These are phyloP conservation scores for Eupithecia pulchellata DNA, from an alignment of 2,888 invertebrate genomes.

Conservation along the genomic window DNA sequence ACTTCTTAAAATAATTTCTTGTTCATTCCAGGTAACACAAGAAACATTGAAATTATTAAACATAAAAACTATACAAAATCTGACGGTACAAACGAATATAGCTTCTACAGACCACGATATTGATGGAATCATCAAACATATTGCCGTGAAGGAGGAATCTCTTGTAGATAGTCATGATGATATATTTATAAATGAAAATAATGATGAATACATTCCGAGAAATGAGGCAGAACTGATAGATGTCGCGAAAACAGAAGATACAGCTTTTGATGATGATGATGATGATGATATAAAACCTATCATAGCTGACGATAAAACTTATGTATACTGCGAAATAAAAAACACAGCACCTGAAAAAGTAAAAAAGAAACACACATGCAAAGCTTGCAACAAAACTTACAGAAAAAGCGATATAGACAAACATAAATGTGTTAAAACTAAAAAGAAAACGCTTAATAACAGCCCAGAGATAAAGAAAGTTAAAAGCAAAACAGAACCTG, in stretches of 20 bases:
- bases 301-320: background rate
- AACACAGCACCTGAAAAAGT: background rate
- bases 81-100: background rate
- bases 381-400: background rate
- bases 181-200: background rate
- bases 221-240: background rate
- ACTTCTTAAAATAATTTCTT: background rate
- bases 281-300: background rate
- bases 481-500: background rate
- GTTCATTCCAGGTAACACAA: background rate
- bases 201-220: background rate
- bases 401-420: background rate
- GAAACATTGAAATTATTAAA: slow-evolving; percentile 1
- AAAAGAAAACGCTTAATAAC: background rate
- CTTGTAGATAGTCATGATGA: background rate
- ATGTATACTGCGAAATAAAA: slow-evolving; percentile 6
- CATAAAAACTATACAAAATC: slow-evolving; percentile 4
- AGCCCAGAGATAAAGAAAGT: background rate
- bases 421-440: background rate
- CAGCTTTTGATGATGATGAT: background rate
- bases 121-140: background rate
- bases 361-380: slow-evolving; percentile 1
- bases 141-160: background rate
- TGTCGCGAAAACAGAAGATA: slow-evolving; percentile 1
- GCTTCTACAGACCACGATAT: background rate